Evolutionary conservation across 53 echinoderm and acorn worm species (phyloP), one percentile per base, ranked within the genome.

Genomic region (Antedon mediterranea): DNA sequence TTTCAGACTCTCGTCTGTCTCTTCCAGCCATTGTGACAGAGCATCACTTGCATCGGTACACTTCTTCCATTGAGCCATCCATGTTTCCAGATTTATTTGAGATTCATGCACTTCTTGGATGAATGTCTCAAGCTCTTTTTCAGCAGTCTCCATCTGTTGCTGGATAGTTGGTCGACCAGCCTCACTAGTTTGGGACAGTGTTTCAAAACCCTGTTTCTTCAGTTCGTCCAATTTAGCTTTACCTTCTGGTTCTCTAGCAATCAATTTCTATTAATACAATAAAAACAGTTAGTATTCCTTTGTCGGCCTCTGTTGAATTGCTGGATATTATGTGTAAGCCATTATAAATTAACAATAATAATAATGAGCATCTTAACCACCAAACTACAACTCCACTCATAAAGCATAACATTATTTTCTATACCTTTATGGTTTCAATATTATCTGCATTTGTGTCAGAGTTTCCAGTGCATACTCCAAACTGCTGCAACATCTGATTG

Each of bases 21-120:
- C 84, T 31, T 79, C 87, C 88, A 92, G 33, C 97, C 97, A 95
- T 81, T 89, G 85, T 71, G 87, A 72, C 20, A 92, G 81, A 72
- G 75, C 78, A 72, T 89, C 85, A 33, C 83, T 87, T 37, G 84
- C 81, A 26, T 83, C 76, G 14, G 82, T 87, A 76, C 81, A 81
- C 32, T 79, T 79, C 72, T 85, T 77, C 92, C 89, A 91, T 41
- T 85, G 81, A n/a, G 85, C 82, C 74, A 91, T 34, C 32, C 82
- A 72, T 29, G 29, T 28, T 11, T 87, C 85, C 43, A 89, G 78
- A 72, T 85, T 80, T 28, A 71, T 78, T 71, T 31, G 79, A 11
- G 83, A 76, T 71, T 75, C 76, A 26, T 76, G 6, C 4, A 34
- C 26, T 6, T 32, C 11, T 7, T 32, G 28, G 32, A 34, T 7